A percentile compares a stretch with the other conserved stretches of the same genome.
Evolutionary conservation across 2,888 invertebrate genomes (phyloP).

Genomic region (Hirtodrosophila confusa): DNA sequence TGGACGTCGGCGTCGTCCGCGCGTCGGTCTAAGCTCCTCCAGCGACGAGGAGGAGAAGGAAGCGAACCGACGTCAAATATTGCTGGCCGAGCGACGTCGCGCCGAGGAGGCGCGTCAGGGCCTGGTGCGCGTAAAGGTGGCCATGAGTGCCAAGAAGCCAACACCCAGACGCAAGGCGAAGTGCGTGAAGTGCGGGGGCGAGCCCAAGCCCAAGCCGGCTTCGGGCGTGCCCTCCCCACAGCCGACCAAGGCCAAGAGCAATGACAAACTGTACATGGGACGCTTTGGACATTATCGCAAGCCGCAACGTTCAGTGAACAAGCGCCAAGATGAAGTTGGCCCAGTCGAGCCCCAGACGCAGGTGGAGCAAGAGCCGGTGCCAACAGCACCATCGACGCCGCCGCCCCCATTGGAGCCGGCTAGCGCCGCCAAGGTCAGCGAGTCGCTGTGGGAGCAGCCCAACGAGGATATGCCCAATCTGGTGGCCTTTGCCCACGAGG

Average conservation of each 20-base stretch:
- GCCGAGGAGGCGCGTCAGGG: conserved; percentile 13
- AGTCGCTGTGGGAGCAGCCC: conserved; percentile 35
- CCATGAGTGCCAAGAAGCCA: conserved; percentile 37
- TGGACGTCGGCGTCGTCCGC: conserved; percentile 46
- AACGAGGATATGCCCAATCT: conserved; percentile 35
- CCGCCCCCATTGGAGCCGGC: conserved; percentile 10
- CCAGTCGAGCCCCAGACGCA: background rate
- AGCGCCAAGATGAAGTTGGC: background rate
- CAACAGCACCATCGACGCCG: background rate
- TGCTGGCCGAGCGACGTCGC: conserved; percentile 15
- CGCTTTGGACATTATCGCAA: conserved; percentile 41
- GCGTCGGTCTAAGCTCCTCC: conserved; percentile 23
- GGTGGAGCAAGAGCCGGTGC: background rate
- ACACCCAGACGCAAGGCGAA: conserved; percentile 4
- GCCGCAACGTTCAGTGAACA: conserved; percentile 19
- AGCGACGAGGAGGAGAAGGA: conserved; percentile 55
- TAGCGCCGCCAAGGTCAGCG: background rate
- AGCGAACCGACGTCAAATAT: conserved; percentile 6
- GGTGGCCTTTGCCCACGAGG: conserved; percentile 38
- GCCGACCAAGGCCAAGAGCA: conserved; percentile 1
- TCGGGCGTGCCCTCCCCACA: background rate
- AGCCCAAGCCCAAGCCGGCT: background rate
- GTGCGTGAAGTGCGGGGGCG: conserved; percentile 27
- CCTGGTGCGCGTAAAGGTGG: conserved; percentile 32
- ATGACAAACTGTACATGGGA: conserved; percentile 14